Evolutionary conservation across 2,888 invertebrate genomes (phyloP), one percentile per base, ranked within the genome.

Genomic region (Ochropleura leucogaster): DNA sequence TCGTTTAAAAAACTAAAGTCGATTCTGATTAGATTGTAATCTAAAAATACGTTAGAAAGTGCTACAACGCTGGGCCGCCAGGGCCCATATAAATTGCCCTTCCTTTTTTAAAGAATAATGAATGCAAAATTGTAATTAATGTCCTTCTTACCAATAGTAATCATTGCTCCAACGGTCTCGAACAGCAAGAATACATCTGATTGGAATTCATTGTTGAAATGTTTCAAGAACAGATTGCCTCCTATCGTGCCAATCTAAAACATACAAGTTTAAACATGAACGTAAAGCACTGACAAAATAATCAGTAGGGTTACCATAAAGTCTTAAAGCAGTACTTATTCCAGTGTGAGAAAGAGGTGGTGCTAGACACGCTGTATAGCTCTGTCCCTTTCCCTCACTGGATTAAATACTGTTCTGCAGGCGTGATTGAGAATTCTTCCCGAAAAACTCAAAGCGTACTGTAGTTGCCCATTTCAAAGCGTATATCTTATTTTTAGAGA

Each of bases 221-320:
- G 97, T 90, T 98, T 98, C 73, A 98, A 96, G 93, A 97, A 97
- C 72, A 98, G 90, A 88, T 98, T 98, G 0, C 98, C 98, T 16
- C 97, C 98, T 74, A 98, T 92, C 6, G 97, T 97, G 53, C 97
- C 98, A 71, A 97, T 94, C 97, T 97, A 88, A 42, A 93, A 90
- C 8, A 53, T 42, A 53, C 0, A 51, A 18, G 14, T 65, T 51
- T 12, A 20, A 47, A 7, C 44, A 44, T 14, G 10, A 62, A 47
- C 0, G 47, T 47, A 14, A 47, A 47, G 12, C 5, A 14, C 47
- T 14, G 51, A 18, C 51, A 18, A 51, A 51, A 51, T 7, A 5
- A 4, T 30, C 14, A 14, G 30, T 30, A 30, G 30, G 30, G 30
- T 30, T 30, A 30, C 30, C 30, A 30, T 30, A 3, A 30, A 30